Base-by-base conservation (phyloP, 2,888 invertebrate genomes). In the Eubasilissa splendida region DNA sequence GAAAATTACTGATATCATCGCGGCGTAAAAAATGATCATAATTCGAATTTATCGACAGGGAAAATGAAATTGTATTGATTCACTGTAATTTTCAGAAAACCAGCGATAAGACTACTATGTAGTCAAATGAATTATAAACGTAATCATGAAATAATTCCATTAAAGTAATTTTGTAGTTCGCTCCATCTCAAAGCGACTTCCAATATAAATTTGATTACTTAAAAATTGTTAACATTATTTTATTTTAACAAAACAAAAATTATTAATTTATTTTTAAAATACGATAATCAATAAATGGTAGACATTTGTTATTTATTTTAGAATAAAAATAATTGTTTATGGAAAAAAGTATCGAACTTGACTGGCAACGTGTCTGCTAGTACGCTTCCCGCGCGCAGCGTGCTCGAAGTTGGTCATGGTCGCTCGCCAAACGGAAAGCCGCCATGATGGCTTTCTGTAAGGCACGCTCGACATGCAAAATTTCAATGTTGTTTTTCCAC, bases 391-490 rank as follows among this genome's bases (percentile, higher is more conserved):
- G 93, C 93, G 93, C 92, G 93, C 91, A 91, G 91, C 92, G 92
- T 90, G 91, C 91, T 92, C 91, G 92, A 92, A 92, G 91, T 92
- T 91, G 92, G 92, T 91, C 91, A 90, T 90, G 90, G 90, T 90
- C 90, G 90, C 90, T 88, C 89, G 90, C 89, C 89, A 90, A 90
- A 90, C 90, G 90, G 90, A 90, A 91, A 90, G 93, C 94, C 94
- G 95, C 95, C 95, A 95, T 95, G 94, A 94, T 94, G 94, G 94
- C 94, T 94, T 94, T 93, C 92, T 92, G 92, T 92, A 92, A 92
- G 92, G 92, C 92, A 92, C 93, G 93, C 92, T 92, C 92, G 92
- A 92, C 92, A 92, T 92, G 92, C 91, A 92, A 93, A 92, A 92
- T 93, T 93, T 92, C 92, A 91, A 90, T 91, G 92, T 91, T 92